A percentile compares a stretch with the other conserved stretches of the same genome.
These are phyloP conservation scores for Phylloscopus trochiloides DNA, from an alignment of 2,113 vertebrate genomes.

Conservation along the genomic window DNA sequence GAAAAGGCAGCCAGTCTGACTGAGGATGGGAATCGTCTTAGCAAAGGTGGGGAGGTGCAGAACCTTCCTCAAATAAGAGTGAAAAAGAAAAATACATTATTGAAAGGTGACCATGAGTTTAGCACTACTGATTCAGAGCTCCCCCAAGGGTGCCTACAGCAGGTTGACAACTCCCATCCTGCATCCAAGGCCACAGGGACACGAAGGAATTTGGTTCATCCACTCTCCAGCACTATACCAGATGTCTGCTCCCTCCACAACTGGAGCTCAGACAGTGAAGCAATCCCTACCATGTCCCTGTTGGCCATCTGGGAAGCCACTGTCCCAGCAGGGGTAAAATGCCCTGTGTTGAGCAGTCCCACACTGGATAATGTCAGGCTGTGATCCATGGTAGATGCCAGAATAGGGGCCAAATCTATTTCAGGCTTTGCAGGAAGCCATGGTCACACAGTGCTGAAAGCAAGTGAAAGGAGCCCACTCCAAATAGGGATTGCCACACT, in stretches of 20 bases:
- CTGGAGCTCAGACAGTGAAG: background rate
- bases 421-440: background rate
- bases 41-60: background rate
- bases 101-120: background rate
- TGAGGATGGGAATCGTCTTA: background rate
- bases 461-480: background rate
- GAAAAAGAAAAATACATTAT: background rate
- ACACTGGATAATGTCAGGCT: background rate
- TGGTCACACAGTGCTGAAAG: background rate
- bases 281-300: background rate
- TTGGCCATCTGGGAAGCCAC: constrained; percentile 1
- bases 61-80: background rate
- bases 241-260: background rate
- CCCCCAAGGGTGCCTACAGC: fast-evolving
- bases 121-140: background rate
- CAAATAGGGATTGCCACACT: background rate
- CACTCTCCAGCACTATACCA: background rate
- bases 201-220: background rate
- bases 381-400: background rate
- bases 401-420: background rate
- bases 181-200: background rate
- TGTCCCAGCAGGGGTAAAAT: background rate
- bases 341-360: background rate
- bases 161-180: background rate
- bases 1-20: background rate